Conservation (phyloP, 1,140 invertebrate species). For the Drosophila melanica region DNA sequence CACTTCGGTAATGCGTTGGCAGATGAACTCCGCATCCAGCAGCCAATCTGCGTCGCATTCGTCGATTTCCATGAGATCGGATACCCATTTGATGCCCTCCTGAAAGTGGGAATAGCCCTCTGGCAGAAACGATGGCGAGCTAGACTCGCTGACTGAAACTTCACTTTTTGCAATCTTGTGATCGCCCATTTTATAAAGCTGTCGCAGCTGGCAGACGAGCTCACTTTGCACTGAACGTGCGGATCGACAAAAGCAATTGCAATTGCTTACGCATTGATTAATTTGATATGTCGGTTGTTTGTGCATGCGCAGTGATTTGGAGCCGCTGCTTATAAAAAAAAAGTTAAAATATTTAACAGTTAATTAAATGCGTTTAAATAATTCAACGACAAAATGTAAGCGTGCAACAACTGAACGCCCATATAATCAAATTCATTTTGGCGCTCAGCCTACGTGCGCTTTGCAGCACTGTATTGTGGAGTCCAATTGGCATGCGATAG, state of each 20-base stretch:
- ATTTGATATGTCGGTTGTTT: constrained; percentile 16
- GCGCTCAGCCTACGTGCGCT: background rate
- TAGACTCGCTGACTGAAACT: background rate
- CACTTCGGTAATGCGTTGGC: constrained; percentile 33
- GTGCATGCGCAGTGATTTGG: constrained; percentile 12
- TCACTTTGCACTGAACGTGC: constrained; percentile 22
- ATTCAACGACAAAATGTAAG: background rate
- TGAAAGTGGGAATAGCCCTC: constrained; percentile 51
- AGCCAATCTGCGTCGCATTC: constrained; percentile 45
- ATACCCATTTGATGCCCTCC: constrained; percentile 52
- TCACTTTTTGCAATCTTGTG: constrained; percentile 31
- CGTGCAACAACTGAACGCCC: background rate
- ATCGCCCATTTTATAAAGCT: constrained; percentile 28
- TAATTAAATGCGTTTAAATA: background rate
- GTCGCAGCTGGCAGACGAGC: background rate
- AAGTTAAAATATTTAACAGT: background rate
- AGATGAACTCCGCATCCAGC: constrained; percentile 48
- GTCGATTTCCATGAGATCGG: constrained; percentile 52
- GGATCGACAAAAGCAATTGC: background rate
- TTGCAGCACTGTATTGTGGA: background rate
- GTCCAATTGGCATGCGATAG: constrained; percentile 5
- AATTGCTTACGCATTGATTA: background rate
- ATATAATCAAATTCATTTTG: background rate
- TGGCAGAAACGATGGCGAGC: constrained; percentile 15
- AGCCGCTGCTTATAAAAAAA: background rate